phyloP scores from a whole-genome alignment of 1,140 invertebrate species.

The Drosophila sulfurigaster region DNA sequence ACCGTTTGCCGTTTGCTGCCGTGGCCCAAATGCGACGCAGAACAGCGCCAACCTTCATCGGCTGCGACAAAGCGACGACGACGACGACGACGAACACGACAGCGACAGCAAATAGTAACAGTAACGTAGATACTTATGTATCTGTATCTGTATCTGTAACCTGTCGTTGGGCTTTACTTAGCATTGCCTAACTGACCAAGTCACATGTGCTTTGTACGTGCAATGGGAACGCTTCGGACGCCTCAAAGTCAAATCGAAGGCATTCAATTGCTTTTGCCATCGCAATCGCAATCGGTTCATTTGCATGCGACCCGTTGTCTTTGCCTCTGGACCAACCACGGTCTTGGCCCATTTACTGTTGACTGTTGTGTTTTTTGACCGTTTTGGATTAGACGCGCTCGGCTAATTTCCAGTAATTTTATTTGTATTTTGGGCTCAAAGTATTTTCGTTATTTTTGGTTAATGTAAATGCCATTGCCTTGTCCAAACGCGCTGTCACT shows the following conservation, averaged over 20 bases:
- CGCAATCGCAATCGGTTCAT: slow-evolving; percentile 47
- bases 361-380: slow-evolving; percentile 9
- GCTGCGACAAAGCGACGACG: slow-evolving; percentile 14
- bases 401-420: slow-evolving; percentile 57
- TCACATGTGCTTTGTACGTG: slow-evolving; percentile 20
- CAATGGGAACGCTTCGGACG: slow-evolving; percentile 37
- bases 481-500: slow-evolving; percentile 13
- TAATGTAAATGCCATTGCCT: slow-evolving; percentile 61
- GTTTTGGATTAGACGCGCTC: slow-evolving; percentile 62
- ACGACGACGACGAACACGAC: neutral
- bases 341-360: slow-evolving; percentile 67
- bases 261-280: slow-evolving; percentile 43
- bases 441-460: slow-evolving; percentile 14
- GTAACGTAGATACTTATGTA: slow-evolving; percentile 22
- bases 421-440: neutral
- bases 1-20: slow-evolving; percentile 63
- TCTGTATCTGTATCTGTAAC: slow-evolving; percentile 29
- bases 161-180: neutral
- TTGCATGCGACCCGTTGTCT: slow-evolving; percentile 58
- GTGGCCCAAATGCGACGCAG: slow-evolving; percentile 71
- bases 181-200: slow-evolving; percentile 48
- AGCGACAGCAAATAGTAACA: slow-evolving; percentile 43
- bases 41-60: slow-evolving; percentile 60
- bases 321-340: slow-evolving; percentile 6
- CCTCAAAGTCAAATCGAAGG: slow-evolving; percentile 39